Conservation (phyloP, 2,113 vertebrate genomes). For the Rhinichthys klamathensis region DNA sequence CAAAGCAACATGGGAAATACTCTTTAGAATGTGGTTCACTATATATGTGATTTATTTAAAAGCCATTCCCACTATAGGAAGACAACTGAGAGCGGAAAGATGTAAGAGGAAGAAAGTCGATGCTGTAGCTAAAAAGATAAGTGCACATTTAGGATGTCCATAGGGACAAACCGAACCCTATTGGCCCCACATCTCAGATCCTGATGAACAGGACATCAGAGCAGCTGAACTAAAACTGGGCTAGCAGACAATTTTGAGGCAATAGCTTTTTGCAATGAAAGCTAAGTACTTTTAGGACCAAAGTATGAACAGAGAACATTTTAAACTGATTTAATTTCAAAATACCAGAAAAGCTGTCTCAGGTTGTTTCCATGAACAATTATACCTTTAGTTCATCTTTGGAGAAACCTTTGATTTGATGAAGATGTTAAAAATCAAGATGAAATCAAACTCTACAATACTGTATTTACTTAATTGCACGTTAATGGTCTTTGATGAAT, state of each 20-base stretch:
- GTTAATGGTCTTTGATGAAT: background rate
- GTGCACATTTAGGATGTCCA: slow-evolving; percentile 43
- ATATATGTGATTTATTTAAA: slow-evolving; percentile 7
- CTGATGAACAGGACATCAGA: slow-evolving; percentile 23
- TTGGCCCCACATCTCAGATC: slow-evolving; percentile 17
- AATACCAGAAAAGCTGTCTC: background rate
- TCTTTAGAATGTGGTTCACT: slow-evolving; percentile 10
- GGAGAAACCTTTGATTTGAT: background rate
- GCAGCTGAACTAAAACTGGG: background rate
- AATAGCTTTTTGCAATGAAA: background rate
- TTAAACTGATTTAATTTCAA: background rate
- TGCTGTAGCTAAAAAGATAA: slow-evolving; percentile 44
- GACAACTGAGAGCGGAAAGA: slow-evolving; percentile 1
- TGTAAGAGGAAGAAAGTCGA: slow-evolving; percentile 12
- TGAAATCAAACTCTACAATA: background rate
- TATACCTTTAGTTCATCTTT: background rate
- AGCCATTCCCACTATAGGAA: background rate
- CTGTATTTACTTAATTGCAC: background rate
- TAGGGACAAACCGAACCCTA: slow-evolving; percentile 5
- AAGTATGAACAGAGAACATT: background rate
- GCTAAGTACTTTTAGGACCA: background rate
- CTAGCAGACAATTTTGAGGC: background rate
- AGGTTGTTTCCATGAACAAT: background rate
- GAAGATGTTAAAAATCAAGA: background rate
- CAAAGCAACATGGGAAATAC: background rate